Conservation (phyloP, 2,113 vertebrate species). For the Pelvicachromis taeniatus region DNA sequence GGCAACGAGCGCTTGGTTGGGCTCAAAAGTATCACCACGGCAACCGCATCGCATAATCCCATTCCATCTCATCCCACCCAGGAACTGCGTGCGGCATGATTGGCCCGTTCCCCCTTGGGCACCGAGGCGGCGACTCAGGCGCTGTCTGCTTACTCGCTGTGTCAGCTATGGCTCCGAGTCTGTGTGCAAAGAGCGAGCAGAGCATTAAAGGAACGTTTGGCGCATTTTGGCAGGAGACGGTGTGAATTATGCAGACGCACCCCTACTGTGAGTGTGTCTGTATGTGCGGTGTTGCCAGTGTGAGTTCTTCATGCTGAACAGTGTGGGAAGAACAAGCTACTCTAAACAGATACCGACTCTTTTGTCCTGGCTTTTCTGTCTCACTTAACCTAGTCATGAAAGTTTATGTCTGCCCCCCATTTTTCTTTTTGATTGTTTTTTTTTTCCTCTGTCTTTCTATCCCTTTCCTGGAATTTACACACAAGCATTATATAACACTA, state of each 20-base stretch:
- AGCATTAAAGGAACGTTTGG: constrained; percentile 60
- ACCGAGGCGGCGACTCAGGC: constrained; percentile 42
- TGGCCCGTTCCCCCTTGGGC: constrained; percentile 55
- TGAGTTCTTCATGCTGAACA: no score
- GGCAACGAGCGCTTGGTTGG: constrained; percentile 48
- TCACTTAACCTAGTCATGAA: neutral
- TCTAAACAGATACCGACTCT: neutral
- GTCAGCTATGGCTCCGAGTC: constrained; percentile 57
- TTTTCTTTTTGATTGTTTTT: no score
- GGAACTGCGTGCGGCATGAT: constrained; percentile 48
- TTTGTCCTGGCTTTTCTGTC: neutral
- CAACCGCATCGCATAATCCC: constrained; percentile 60
- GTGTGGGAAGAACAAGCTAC: constrained; percentile 16
- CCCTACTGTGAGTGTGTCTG: constrained; percentile 39
- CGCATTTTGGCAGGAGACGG: constrained; percentile 54
- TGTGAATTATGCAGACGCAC: constrained; percentile 65
- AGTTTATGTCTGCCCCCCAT: neutral
- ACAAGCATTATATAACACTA: neutral
- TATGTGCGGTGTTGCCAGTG: constrained; percentile 10
- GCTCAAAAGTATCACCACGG: constrained; percentile 60
- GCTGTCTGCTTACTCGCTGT: constrained; percentile 57
- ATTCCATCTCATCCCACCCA: constrained; percentile 57
- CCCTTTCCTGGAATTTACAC: neutral
- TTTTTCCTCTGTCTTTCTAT: no score
- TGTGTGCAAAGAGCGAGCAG: constrained; percentile 44